Evolutionary conservation across 53 echinoderm and acorn worm species (phyloP), one percentile per base, ranked within the genome.

Genomic region (Temnopleurus reevesii): DNA sequence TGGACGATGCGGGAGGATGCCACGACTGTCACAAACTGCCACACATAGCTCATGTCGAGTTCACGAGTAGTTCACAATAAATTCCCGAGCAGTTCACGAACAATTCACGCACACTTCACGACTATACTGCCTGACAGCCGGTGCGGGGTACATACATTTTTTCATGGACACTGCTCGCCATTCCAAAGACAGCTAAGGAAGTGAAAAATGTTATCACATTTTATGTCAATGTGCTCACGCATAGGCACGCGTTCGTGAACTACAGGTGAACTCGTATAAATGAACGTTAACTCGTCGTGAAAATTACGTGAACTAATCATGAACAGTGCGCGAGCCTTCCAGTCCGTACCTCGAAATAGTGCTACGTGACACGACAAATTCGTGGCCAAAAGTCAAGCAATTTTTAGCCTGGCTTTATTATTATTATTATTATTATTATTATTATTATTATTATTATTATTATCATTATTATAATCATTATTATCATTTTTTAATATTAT

Each of bases 111-210:
- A 25, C 34, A 53, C 31, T 82, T 53, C 83, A 55, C 83, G 83
- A 30, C 29, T 55, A 76, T 18, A 46, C 41, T 76, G 55, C 81
- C 23, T 45, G 81, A 80, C 77, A 81, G 59, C 59, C 54, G 58
- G 58, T 10, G 45, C 24, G 54, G 89, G 54, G 80, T 89, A 89
- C 79, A 89, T 90, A 91, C 76, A 91, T 76, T 58, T 77, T 58
- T 86, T 87, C 86, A 58, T 77, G 79, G 61, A 91, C 88, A 80
- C 77, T 88, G 59, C 63, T 88, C 87, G 91, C 81, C 64, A 88
- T 88, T 60, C 46, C 91, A 88, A 63, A 91, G 88, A 87, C 88
- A 59, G 88, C 88, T 88, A 91, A 81, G 80, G 91, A 88, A 91
- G 91, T 76, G 86, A 84, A 54, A 90, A 84, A 28, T 31, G 35